Conservation (phyloP, 2,797 vertebrate genomes). For the Podargus strigoides region DNA sequence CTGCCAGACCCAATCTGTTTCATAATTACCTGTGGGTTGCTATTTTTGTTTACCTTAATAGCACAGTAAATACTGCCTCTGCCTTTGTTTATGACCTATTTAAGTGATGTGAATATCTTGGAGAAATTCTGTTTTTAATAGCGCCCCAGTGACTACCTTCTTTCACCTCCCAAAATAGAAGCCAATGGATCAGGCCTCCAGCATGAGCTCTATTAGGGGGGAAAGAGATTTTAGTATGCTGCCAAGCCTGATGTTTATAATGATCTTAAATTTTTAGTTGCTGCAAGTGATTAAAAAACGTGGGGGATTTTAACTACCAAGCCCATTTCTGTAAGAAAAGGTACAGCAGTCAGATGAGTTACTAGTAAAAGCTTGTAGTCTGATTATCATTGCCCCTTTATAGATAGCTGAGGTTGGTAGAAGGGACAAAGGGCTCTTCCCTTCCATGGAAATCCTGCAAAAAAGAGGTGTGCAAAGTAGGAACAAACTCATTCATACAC, state of each 20-base stretch:
- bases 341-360: not conserved
- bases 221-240: slow-evolving; percentile 13
- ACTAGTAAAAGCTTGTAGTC: not conserved
- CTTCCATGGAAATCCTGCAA: not conserved
- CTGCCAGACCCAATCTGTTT: slow-evolving; percentile 64
- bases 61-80: slow-evolving; percentile 41
- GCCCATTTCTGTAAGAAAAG: not conserved
- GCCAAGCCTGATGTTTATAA: slow-evolving; percentile 48
- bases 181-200: slow-evolving; percentile 22
- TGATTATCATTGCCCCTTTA: not conserved
- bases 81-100: slow-evolving; percentile 43
- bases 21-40: slow-evolving; percentile 46
- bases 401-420: not conserved
- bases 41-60: slow-evolving; percentile 71
- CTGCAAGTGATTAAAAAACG: slow-evolving; percentile 42
- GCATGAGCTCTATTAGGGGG: slow-evolving; percentile 4
- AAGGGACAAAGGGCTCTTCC: not conserved
- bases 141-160: not conserved
- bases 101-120: slow-evolving; percentile 30
- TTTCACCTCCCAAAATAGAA: slow-evolving; percentile 57
- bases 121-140: slow-evolving; percentile 42
- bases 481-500: not conserved
- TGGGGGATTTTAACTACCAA: not conserved
- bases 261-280: slow-evolving; percentile 35
- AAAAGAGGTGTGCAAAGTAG: not conserved